A percentile compares a stretch with the other conserved stretches of the same genome.
These are phyloP conservation scores for Peromyscus melanophrys DNA, from an alignment of 2,797 vertebrate genomes.

Conservation along the genomic window DNA sequence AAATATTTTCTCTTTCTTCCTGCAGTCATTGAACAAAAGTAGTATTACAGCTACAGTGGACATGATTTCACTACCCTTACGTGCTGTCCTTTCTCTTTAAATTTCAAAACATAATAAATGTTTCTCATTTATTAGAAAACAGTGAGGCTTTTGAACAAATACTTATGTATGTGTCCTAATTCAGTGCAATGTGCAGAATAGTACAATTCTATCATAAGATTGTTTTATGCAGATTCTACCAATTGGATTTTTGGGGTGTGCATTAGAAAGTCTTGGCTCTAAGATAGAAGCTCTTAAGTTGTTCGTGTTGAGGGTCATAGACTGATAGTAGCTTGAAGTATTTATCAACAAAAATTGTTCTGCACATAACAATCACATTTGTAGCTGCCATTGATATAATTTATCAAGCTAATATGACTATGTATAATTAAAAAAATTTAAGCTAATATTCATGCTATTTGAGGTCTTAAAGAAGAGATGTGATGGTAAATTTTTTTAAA, in stretches of 20 bases:
- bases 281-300: not conserved
- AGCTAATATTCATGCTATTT: not conserved
- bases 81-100: not conserved
- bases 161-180: not conserved
- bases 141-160: not conserved
- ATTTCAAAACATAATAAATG: not conserved
- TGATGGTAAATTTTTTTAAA: not conserved
- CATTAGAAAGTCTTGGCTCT: not conserved
- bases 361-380: not conserved
- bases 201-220: not conserved
- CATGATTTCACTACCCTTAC: not conserved
- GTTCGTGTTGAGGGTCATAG: not conserved
- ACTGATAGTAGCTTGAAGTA: not conserved
- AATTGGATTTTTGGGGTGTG: not conserved
- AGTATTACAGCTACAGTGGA: not conserved
- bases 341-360: not conserved
- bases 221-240: not conserved
- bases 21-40: not conserved
- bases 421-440: not conserved
- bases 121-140: conserved; percentile 17
- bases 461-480: not conserved
- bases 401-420: not conserved
- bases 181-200: not conserved
- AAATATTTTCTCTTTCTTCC: not conserved
- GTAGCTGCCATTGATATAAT: not conserved